Conservation (phyloP, 2,888 invertebrate genomes). For the Heteropelma amictum region DNA sequence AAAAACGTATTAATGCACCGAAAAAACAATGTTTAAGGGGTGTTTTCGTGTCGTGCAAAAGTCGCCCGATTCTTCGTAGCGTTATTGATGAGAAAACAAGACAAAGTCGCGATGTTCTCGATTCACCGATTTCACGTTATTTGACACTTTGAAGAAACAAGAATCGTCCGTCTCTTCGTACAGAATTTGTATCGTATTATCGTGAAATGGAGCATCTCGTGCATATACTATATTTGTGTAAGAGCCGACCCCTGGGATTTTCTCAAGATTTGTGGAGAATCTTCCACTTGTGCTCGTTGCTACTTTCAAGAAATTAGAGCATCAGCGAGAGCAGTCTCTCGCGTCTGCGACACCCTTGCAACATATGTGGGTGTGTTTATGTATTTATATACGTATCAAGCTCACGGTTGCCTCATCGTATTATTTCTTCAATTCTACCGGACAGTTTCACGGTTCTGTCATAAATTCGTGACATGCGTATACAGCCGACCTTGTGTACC, state of each 20-base stretch:
- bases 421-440: conserved; percentile 43
- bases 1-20: no score
- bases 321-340: conserved; percentile 38
- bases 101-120: neutral
- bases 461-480: conserved; percentile 21
- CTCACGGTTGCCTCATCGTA: conserved; percentile 46
- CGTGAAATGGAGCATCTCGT: conserved; percentile 47
- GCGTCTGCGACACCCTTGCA: conserved; percentile 36
- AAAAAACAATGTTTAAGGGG: no score
- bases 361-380: no score
- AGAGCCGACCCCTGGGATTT: conserved; percentile 38
- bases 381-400: neutral
- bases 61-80: no score
- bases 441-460: conserved; percentile 8
- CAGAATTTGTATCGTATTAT: conserved; percentile 5
- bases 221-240: no score
- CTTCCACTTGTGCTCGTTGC: conserved; percentile 28
- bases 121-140: neutral
- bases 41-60: no score
- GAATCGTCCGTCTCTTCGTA: neutral
- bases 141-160: neutral
- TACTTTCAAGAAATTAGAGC: conserved; percentile 46
- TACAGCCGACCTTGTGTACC: conserved; percentile 35
- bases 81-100: no score
- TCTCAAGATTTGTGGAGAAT: conserved; percentile 47